phyloP scores from a whole-genome alignment of 2,888 invertebrate genomes.

The Bimastos eiseni region DNA sequence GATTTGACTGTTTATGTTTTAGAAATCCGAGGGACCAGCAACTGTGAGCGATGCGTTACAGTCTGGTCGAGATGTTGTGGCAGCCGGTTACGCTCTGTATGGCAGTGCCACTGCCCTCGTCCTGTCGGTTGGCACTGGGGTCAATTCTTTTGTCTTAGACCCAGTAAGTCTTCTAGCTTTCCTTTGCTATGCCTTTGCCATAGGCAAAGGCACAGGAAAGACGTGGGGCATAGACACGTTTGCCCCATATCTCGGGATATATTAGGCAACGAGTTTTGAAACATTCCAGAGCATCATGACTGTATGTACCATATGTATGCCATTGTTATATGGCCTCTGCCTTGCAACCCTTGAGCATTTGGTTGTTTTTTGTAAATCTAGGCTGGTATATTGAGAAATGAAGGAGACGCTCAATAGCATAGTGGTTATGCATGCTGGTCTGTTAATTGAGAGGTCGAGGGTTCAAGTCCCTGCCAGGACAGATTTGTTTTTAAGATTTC shows the following conservation, averaged over 20 bases:
- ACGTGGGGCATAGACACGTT: too few species aligned
- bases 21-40: conserved; percentile 64
- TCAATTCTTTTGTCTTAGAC: conserved; percentile 79
- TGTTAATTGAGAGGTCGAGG: too few species aligned
- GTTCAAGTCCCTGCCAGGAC: too few species aligned
- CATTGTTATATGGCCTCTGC: background rate
- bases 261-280: background rate
- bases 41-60: conserved; percentile 77
- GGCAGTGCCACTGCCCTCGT: conserved; percentile 84
- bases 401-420: too few species aligned
- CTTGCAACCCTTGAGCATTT: background rate
- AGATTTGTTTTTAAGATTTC: too few species aligned
- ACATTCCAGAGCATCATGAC: background rate
- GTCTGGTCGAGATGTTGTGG: conserved; percentile 82
- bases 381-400: too few species aligned
- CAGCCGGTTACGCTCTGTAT: conserved; percentile 93
- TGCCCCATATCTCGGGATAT: background rate
- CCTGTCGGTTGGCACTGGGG: conserved; percentile 76
- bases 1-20: conserved; percentile 31
- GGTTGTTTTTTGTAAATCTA: background rate
- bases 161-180: conserved; percentile 66
- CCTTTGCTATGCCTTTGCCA: background rate
- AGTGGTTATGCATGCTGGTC: too few species aligned
- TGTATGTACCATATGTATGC: background rate
- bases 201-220: background rate